Percentiles rank a stretch among this genome's conserved stretches.
Conservation (phyloP, 1,140 invertebrate genomes). For the Solenopsis fugax region DNA sequence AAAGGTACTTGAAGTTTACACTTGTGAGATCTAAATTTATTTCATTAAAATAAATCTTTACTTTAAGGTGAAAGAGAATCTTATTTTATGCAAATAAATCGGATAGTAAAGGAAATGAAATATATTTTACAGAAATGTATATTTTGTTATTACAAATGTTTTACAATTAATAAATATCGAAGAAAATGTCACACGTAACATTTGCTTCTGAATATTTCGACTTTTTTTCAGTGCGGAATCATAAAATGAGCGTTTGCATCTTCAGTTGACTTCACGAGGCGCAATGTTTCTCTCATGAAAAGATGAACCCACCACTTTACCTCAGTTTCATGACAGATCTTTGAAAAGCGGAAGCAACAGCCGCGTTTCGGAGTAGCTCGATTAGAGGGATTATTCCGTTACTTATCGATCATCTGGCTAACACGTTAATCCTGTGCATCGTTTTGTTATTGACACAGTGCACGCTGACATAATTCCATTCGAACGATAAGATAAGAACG, state of each 20-base stretch:
- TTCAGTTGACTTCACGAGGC: background rate
- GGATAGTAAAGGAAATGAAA: too few species aligned
- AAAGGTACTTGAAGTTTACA: too few species aligned
- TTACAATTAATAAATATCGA: too few species aligned
- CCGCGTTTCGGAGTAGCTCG: background rate
- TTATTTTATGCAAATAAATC: too few species aligned
- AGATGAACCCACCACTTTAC: background rate
- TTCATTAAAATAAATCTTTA: too few species aligned
- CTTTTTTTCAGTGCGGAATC: too few species aligned
- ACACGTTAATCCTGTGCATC: background rate
- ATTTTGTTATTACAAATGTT: too few species aligned
- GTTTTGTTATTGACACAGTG: background rate
- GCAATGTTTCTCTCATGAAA: background rate
- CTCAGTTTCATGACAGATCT: background rate
- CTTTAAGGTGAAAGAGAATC: too few species aligned
- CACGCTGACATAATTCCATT: background rate
- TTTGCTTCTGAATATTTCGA: too few species aligned
- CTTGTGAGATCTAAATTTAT: too few species aligned
- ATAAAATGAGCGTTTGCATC: background rate
- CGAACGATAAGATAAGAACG: conserved; percentile 29
- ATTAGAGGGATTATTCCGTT: background rate
- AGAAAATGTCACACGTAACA: too few species aligned
- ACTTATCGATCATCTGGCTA: conserved; percentile 3
- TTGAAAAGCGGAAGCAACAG: background rate
- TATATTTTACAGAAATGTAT: too few species aligned